Evolutionary conservation across 2,797 vertebrate genomes (phyloP), one percentile per base, ranked within the genome.

Genomic region (Vespertilio murinus): DNA sequence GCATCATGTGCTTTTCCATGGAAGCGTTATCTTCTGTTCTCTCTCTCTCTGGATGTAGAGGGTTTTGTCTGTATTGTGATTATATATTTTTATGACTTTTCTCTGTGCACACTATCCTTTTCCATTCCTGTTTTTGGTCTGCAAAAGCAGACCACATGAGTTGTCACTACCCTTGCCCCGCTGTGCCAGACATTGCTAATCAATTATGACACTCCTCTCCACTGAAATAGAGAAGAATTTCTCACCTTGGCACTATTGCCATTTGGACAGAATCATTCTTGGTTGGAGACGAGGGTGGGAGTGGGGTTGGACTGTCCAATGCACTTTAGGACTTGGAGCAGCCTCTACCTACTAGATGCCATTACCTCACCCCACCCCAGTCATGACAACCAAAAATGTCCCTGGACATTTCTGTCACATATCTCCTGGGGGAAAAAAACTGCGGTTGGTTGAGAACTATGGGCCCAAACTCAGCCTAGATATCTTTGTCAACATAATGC

Each of bases 291-390:
- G 2, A 10, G 54, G 17, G 18, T 6, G 23, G 67, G 9, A 0
- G 6, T 33, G 4, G 74, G 13, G 33, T 52, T 25, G n/a, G 5
- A 16, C 5, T 38, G 11, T 33, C 38, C 22, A 2, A 3, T 12
- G 33, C 5, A 7, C 2, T 35, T n/a, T 11, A 8, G 30, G 56
- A 28, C 9, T 20, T 80, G 0, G 0, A 8, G 23, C 30, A 45
- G 30, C 17, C 6, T 47, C 70, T 65, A 18, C 8, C 13, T 10
- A 10, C 45, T 33, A 40, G 22, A 28, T 38, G n/a, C 10, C 35
- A 35, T 69, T 61, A 33, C 11, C 20, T 18, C 8, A 4, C 5
- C 10, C 16, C 4, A n/a, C 20, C 20, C 59, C 13, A 23, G 6
- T 4, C 7, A 13, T 65, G 69, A 85, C n/a, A 30, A 61, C 42